A percentile compares a stretch with the other conserved stretches of the same genome.
These are phyloP conservation scores for Cynaeus angustus DNA, from an alignment of 2,888 invertebrate genomes.

Conservation along the genomic window DNA sequence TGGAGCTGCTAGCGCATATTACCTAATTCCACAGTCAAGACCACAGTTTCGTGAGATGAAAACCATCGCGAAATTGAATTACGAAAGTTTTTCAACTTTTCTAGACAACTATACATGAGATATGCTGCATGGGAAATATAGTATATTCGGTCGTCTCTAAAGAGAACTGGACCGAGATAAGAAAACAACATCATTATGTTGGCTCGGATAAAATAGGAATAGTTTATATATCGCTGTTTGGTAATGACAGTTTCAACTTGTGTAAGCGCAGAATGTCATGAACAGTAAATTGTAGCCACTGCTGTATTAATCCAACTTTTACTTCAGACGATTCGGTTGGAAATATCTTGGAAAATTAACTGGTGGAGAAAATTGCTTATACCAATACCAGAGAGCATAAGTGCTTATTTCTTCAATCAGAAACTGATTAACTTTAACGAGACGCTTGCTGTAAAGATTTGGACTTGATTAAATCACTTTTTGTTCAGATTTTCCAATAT, in stretches of 20 bases:
- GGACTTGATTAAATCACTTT: background rate
- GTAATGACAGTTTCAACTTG: slow-evolving; percentile 35
- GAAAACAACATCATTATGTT: slow-evolving; percentile 35
- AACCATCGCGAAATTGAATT: slow-evolving; percentile 48
- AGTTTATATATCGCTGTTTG: slow-evolving; percentile 27
- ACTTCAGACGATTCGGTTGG: slow-evolving; percentile 11
- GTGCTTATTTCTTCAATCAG: slow-evolving; percentile 1
- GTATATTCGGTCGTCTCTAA: slow-evolving; percentile 19
- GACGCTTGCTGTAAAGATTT: background rate
- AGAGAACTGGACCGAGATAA: slow-evolving; percentile 19
- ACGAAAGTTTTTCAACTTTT: slow-evolving; percentile 44
- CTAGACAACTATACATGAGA: slow-evolving; percentile 38
- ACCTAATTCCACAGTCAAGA: slow-evolving; percentile 48
- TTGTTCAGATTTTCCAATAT: background rate
- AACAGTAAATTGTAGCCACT: slow-evolving; percentile 32
- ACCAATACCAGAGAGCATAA: background rate
- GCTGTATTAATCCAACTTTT: slow-evolving; percentile 28
- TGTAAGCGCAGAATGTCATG: slow-evolving; percentile 25
- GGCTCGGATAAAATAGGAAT: slow-evolving; percentile 29
- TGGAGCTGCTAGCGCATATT: slow-evolving; percentile 39
- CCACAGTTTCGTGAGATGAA: slow-evolving; percentile 47
- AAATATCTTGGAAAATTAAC: slow-evolving; percentile 23
- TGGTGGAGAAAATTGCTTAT: slow-evolving; percentile 7
- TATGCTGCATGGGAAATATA: slow-evolving; percentile 25
- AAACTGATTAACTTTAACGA: slow-evolving; percentile 3